Conservation (phyloP, 2,888 invertebrate species). For the Girardia tigrina region DNA sequence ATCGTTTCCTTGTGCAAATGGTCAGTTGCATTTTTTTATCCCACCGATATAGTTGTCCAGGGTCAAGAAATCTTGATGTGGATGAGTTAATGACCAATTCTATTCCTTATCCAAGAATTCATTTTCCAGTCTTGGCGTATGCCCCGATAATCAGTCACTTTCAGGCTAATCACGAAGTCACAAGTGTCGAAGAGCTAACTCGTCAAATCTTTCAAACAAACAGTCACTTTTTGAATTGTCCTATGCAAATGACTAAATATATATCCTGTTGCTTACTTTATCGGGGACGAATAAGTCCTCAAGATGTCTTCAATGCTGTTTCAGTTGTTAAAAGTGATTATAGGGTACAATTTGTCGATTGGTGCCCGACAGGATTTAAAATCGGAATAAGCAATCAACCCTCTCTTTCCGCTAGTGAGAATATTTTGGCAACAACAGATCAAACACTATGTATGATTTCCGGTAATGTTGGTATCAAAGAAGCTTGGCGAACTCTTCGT, state of each 20-base stretch:
- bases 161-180: constrained; percentile 11
- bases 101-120: constrained; percentile 34
- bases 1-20: constrained; percentile 33
- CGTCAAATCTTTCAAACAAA: constrained; percentile 12
- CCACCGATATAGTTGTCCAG: constrained; percentile 26
- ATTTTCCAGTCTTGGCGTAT: constrained; percentile 32
- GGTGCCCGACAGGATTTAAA: constrained; percentile 36
- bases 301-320: constrained; percentile 34
- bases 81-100: constrained; percentile 33
- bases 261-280: constrained; percentile 35
- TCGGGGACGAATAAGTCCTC: constrained; percentile 31
- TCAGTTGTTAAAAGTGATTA: constrained; percentile 32
- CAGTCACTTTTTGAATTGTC: constrained; percentile 34
- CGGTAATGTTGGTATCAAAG: constrained; percentile 77
- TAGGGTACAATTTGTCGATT: constrained; percentile 34
- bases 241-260: constrained; percentile 33
- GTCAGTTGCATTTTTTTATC: constrained; percentile 28
- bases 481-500: constrained; percentile 68
- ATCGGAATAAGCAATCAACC: constrained; percentile 34
- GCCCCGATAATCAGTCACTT: constrained; percentile 26
- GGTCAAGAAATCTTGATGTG: constrained; percentile 24
- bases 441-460: constrained; percentile 71
- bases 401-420: constrained; percentile 43
- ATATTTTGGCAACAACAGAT: constrained; percentile 57
- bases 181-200: background rate